phyloP scores from a whole-genome alignment of 2,797 vertebrate species.

The Darevskia nairensis region DNA sequence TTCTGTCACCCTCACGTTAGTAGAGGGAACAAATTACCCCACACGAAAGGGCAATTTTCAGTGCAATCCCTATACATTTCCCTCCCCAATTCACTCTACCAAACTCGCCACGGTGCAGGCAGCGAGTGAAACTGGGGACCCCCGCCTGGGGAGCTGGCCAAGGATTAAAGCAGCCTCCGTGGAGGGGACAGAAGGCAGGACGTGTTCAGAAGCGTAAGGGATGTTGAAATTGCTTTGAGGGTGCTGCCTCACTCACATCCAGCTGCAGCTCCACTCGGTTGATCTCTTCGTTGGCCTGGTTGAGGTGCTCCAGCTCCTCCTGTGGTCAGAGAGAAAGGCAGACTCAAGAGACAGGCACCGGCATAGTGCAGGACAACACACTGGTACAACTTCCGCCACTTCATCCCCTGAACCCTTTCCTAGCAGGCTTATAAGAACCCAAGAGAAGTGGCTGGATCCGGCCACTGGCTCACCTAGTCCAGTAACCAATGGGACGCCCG shows the following conservation, averaged over 20 bases:
- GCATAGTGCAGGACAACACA: neutral
- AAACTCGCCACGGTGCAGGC: no score
- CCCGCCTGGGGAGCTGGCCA: no score
- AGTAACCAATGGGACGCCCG: no score
- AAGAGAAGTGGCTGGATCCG: neutral
- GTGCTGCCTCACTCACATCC: slow-evolving; percentile 80
- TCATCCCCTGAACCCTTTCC: no score
- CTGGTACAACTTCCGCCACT: no score
- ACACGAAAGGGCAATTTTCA: no score
- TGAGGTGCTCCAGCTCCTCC: slow-evolving; percentile 92
- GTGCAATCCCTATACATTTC: no score
- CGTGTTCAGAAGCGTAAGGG: neutral
- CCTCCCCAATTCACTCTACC: no score
- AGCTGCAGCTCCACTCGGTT: slow-evolving; percentile 91
- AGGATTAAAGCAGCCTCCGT: no score
- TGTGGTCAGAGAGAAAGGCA: slow-evolving; percentile 56
- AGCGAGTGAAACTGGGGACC: no score
- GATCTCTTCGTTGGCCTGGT: slow-evolving; percentile 92
- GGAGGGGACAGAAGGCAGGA: neutral
- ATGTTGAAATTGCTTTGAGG: neutral
- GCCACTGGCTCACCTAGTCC: no score
- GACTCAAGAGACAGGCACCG: neutral
- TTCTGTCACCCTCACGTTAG: neutral
- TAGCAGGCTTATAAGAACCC: no score
- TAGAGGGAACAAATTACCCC: neutral